Percentiles rank a stretch among this genome's conserved stretches.
phyloP scores from a whole-genome alignment of 2,888 invertebrate species.

The Dolichomitus sp. region DNA sequence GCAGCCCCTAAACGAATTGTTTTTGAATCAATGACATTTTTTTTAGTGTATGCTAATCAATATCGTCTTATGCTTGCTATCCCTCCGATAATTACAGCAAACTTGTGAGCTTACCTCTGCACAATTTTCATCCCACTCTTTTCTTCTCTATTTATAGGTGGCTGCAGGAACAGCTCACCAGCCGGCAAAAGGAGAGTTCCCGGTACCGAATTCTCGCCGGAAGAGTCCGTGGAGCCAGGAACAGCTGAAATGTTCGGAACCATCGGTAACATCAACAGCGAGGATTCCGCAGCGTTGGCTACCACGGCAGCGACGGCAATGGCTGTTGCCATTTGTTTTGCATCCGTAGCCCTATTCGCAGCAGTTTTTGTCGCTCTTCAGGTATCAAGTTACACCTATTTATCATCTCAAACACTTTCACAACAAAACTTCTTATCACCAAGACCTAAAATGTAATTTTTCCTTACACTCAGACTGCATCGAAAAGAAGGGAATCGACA shows the following conservation, averaged over 20 bases:
- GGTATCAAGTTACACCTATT: conserved; percentile 85
- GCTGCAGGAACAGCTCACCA: conserved; percentile 91
- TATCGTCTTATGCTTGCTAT: too few relatives aligned
- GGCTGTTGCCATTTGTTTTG: conserved; percentile 90
- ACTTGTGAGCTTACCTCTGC: not conserved
- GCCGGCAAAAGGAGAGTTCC: conserved; percentile 92
- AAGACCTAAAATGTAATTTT: not conserved
- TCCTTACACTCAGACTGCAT: conserved; percentile 76
- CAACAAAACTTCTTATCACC: not conserved
- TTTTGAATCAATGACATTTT: too few relatives aligned
- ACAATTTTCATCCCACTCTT: not conserved
- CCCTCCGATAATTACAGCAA: not conserved
- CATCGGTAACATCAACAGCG: conserved; percentile 49
- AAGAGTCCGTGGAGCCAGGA: conserved; percentile 72
- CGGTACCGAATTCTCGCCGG: conserved; percentile 86
- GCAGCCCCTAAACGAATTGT: too few relatives aligned
- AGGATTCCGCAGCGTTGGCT: conserved; percentile 82
- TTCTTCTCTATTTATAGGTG: conserved; percentile 85
- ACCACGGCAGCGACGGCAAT: conserved; percentile 90
- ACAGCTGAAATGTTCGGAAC: conserved; percentile 72
- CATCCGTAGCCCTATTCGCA: conserved; percentile 91
- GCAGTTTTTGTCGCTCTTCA: conserved; percentile 91
- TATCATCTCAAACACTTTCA: not conserved
- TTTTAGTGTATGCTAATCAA: too few relatives aligned
- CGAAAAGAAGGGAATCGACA: conserved; percentile 79